Percentiles rank a stretch among this genome's conserved stretches.
phyloP scores from a whole-genome alignment of 2,888 invertebrate species.

The Zonitis immaculata region DNA sequence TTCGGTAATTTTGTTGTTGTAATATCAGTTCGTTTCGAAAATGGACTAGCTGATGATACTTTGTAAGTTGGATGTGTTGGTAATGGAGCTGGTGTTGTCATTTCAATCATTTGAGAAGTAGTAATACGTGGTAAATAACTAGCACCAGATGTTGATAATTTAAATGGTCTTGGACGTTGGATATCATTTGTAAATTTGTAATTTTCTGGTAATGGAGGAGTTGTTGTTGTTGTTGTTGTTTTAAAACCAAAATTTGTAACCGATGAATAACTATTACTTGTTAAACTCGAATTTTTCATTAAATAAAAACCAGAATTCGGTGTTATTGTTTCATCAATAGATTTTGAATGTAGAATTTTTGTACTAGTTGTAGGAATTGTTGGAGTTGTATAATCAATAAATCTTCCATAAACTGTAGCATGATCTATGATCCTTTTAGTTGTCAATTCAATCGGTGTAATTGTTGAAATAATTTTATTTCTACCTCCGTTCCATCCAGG shows the following conservation, averaged over 20 bases:
- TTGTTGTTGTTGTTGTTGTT: background rate
- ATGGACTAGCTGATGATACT: conserved; percentile 43
- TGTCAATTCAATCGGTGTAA: conserved; percentile 1
- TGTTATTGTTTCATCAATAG: conserved; percentile 12
- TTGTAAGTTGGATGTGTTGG: conserved; percentile 31
- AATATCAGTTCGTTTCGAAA: conserved; percentile 19
- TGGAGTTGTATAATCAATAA: conserved; percentile 24
- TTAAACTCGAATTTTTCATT: conserved; percentile 5
- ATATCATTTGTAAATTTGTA: background rate
- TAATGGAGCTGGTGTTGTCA: background rate
- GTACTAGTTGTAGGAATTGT: conserved; percentile 38
- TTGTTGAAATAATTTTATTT: background rate
- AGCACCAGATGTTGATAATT: conserved; percentile 15
- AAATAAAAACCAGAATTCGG: conserved; percentile 7
- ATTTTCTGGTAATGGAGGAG: background rate
- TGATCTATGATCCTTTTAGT: conserved; percentile 45
- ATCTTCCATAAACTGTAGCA: conserved; percentile 48
- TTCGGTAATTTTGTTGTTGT: conserved; percentile 40
- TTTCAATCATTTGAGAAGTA: background rate
- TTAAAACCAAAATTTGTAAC: background rate
- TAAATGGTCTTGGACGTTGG: conserved; percentile 31
- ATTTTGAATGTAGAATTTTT: conserved; percentile 26
- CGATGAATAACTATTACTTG: background rate
- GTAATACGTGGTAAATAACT: background rate
- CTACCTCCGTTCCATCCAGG: conserved; percentile 1